These are phyloP conservation scores for Arctopsyche grandis DNA, from an alignment of 1,140 invertebrate species.

Conservation along the genomic window DNA sequence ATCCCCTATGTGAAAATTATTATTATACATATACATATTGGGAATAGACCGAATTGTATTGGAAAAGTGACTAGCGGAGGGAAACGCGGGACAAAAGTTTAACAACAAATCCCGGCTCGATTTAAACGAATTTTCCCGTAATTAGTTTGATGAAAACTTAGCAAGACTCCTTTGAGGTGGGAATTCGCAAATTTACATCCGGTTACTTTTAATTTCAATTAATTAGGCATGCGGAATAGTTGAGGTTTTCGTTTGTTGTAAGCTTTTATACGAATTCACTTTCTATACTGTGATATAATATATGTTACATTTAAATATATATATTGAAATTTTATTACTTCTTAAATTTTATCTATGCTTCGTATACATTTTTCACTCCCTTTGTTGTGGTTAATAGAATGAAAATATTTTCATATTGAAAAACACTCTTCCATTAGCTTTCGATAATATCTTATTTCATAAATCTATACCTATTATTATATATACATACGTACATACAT, in stretches of 20 bases:
- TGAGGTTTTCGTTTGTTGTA: too few relatives aligned
- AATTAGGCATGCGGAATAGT: slow-evolving; percentile 11
- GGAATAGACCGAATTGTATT: too few relatives aligned
- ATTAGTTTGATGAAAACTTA: slow-evolving; percentile 1
- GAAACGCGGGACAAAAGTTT: too few relatives aligned
- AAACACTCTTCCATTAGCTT: not conserved
- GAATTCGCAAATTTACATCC: not conserved
- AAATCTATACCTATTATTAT: not conserved
- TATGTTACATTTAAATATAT: too few relatives aligned
- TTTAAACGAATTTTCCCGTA: not conserved
- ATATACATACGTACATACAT: not conserved
- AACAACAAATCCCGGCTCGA: too few relatives aligned
- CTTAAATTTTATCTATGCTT: too few relatives aligned
- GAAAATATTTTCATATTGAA: not conserved
- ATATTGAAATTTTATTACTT: too few relatives aligned
- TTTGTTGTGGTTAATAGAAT: not conserved
- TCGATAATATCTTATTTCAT: not conserved
- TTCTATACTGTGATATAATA: too few relatives aligned
- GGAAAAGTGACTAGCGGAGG: too few relatives aligned
- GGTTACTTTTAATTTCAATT: not conserved
- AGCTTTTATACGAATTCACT: too few relatives aligned
- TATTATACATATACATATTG: too few relatives aligned
- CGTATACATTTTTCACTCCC: not conserved
- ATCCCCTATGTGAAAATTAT: not conserved
- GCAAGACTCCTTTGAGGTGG: not conserved